A percentile compares a stretch with the other conserved stretches of the same genome.
phyloP scores from a whole-genome alignment of 1,140 invertebrate genomes.

The Galleria mellonella region DNA sequence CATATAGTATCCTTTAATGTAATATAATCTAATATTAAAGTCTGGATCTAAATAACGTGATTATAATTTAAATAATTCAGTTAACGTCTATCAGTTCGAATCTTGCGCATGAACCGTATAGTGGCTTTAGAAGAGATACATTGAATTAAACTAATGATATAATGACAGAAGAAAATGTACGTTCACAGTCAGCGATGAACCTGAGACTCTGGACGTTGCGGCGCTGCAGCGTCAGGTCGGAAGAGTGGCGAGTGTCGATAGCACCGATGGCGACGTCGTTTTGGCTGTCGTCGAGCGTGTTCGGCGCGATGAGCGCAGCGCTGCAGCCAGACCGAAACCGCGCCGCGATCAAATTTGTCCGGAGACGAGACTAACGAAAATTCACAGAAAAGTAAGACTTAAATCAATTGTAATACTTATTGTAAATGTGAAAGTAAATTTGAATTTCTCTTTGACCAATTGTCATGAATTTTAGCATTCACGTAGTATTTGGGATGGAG shows the following conservation, averaged over 20 bases:
- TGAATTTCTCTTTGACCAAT: too few species aligned
- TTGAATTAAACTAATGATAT: too few species aligned
- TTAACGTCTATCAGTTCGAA: too few species aligned
- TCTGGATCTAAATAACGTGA: too few species aligned
- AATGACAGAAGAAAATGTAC: too few species aligned
- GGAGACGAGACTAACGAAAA: constrained; percentile 48
- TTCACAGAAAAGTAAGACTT: constrained; percentile 48
- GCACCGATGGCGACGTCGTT: constrained; percentile 11
- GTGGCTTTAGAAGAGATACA: background rate
- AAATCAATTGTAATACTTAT: too few species aligned
- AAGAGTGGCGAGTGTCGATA: constrained; percentile 13
- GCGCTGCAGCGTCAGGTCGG: constrained; percentile 42
- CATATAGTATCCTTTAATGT: too few species aligned
- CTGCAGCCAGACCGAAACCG: constrained; percentile 23
- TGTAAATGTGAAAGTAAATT: too few species aligned
- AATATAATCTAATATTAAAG: too few species aligned
- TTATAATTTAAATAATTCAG: too few species aligned
- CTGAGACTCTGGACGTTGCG: constrained; percentile 36
- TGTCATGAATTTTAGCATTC: too few species aligned
- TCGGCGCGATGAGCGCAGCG: constrained; percentile 43
- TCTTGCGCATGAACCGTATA: background rate
- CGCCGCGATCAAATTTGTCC: constrained; percentile 41
- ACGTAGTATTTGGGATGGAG: too few species aligned
- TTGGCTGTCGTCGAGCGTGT: constrained; percentile 31
- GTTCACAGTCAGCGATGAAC: constrained; percentile 41